Evolutionary conservation across 2,113 vertebrate species (phyloP), one percentile per base, ranked within the genome.

Genomic region (Chitala chitala): DNA sequence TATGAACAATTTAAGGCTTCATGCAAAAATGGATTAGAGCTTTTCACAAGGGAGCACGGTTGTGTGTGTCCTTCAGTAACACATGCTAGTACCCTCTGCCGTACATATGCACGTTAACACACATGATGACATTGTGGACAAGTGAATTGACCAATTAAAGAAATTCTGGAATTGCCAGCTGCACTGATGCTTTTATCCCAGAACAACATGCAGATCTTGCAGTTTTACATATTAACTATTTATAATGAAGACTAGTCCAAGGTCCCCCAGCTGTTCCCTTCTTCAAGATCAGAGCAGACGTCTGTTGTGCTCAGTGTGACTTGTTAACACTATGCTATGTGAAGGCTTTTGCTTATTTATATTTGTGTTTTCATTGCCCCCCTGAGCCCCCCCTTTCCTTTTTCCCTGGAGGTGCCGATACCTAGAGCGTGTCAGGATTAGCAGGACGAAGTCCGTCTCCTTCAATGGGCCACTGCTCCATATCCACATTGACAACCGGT

Each of bases 1-100:
- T 66, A 66, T 66, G 40, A 44, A 15, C 63, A 66, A 66, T 66
- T 66, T 66, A 46, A 66, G n/a, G 63, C 36, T 66, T 66, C 36
- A 8, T 66, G 40, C 63, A 66, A 66, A 66, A 40, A 66, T 66
- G 63, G 44, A 46, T 66, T 38, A 66, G 40, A 46, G 26, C n/a
- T 46, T 3, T 66, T 40, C 40, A 24, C 20, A 10, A 66, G 40
- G 63, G 20, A 8, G 20, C 22, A 64, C n/a, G n/a, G n/a, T n/a
- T 40, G 40, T 40, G 9, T 38, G 61, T 64, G 8, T 64, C 36
- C 5, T n/a, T n/a, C n/a, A n/a, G n/a, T n/a, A n/a, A n/a, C n/a
- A n/a, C n/a, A n/a, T n/a, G n/a, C n/a, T n/a, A n/a, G n/a, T n/a
- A n/a, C n/a, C n/a, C n/a, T n/a, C n/a, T n/a, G n/a, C n/a, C n/a